Conservation (phyloP, 2,113 vertebrate genomes). For the Scalopus aquaticus region DNA sequence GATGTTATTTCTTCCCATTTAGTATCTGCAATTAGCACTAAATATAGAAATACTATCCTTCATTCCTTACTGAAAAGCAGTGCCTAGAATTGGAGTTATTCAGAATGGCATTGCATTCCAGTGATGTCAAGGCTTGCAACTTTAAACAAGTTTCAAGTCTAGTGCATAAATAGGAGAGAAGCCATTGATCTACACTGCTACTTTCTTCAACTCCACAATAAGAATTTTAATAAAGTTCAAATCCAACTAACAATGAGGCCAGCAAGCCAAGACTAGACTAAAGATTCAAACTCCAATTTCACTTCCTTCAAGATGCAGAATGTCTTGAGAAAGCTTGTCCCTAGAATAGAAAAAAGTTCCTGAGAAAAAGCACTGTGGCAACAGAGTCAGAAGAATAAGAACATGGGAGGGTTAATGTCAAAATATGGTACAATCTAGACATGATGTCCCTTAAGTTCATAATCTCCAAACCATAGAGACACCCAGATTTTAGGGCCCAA, state of each 20-base stretch:
- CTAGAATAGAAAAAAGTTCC: slow-evolving; percentile 26
- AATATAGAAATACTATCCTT: slow-evolving; percentile 46
- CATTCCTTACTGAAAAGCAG: background rate
- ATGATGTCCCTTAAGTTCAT: background rate
- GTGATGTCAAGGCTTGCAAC: background rate
- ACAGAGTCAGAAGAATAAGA: background rate
- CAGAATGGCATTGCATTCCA: background rate
- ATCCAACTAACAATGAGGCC: slow-evolving; percentile 16
- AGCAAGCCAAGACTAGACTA: slow-evolving; percentile 27
- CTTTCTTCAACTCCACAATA: slow-evolving; percentile 25
- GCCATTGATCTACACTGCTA: background rate
- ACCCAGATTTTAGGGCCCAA: background rate
- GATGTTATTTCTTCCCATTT: background rate
- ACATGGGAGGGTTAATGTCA: background rate
- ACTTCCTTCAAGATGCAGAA: background rate
- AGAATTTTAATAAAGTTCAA: slow-evolving; percentile 66
- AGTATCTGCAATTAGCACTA: slow-evolving; percentile 22
- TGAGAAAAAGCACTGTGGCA: background rate
- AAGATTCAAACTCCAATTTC: slow-evolving; percentile 8
- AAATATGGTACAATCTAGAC: background rate
- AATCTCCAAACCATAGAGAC: background rate
- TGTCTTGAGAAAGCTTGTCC: background rate
- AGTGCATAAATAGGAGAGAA: slow-evolving; percentile 45
- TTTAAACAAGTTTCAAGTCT: slow-evolving; percentile 46
- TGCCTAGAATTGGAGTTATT: background rate